phyloP scores from a whole-genome alignment of 1,140 invertebrate genomes.

The Lithobius niger region DNA sequence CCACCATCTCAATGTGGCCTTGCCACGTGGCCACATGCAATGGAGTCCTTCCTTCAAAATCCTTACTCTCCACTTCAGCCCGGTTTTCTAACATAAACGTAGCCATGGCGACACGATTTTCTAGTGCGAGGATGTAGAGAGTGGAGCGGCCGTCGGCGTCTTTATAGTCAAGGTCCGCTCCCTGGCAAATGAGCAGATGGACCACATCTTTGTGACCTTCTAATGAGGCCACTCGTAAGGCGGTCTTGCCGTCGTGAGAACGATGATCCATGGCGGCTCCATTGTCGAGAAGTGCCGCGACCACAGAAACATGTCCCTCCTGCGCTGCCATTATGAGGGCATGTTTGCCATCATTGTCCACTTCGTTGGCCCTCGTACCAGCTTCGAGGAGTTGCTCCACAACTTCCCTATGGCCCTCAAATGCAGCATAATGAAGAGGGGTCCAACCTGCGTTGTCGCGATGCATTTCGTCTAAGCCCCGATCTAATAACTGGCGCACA shows the following conservation, averaged over 20 bases:
- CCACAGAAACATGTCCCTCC: constrained; percentile 64
- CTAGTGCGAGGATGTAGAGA: constrained; percentile 77
- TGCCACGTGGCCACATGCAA: constrained; percentile 91
- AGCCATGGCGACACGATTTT: constrained; percentile 73
- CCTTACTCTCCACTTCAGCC: constrained; percentile 70
- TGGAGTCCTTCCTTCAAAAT: constrained; percentile 79
- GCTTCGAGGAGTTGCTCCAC: constrained; percentile 73
- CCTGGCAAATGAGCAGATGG: constrained; percentile 50
- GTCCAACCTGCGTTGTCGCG: constrained; percentile 69
- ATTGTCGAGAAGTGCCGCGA: constrained; percentile 53
- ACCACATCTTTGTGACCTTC: constrained; percentile 75
- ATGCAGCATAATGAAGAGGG: constrained; percentile 78
- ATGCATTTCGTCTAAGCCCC: constrained; percentile 80
- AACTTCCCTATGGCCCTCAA: constrained; percentile 82
- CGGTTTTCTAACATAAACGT: constrained; percentile 63
- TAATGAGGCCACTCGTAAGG: constrained; percentile 72
- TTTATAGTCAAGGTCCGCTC: constrained; percentile 74
- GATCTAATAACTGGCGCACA: constrained; percentile 71
- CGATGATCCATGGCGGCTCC: constrained; percentile 70
- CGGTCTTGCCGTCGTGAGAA: constrained; percentile 86
- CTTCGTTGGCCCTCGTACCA: constrained; percentile 79
- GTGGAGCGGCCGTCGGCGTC: constrained; percentile 87
- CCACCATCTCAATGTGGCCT: constrained; percentile 78
- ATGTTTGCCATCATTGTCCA: constrained; percentile 88
- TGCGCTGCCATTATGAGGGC: constrained; percentile 77